A percentile compares a stretch with the other conserved stretches of the same genome.
Evolutionary conservation across 2,113 vertebrate genomes (phyloP).

Genomic region (Cryptotis parvus): DNA sequence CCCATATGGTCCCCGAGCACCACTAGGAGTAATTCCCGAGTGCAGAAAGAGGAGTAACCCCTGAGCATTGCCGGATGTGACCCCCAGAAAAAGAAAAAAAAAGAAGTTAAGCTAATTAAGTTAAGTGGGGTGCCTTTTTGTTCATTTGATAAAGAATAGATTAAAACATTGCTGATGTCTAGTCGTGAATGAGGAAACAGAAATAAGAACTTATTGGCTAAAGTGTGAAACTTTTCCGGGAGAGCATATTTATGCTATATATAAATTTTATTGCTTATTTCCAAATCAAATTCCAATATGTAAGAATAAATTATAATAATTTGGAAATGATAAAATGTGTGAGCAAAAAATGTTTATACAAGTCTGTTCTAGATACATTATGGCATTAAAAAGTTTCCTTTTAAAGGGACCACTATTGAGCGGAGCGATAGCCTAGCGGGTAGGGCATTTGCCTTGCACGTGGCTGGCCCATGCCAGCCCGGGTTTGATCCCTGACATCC

Average conservation of each 20-base stretch:
- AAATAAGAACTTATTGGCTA: neutral
- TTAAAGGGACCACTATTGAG: too few species aligned
- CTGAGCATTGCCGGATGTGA: too few species aligned
- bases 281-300: neutral
- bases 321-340: constrained; percentile 7
- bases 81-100: too few species aligned
- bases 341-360: neutral
- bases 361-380: neutral
- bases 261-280: neutral
- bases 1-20: too few species aligned
- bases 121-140: neutral
- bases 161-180: neutral
- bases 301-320: neutral
- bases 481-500: too few species aligned
- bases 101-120: neutral
- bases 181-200: neutral
- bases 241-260: neutral
- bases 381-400: neutral
- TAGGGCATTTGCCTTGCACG: too few species aligned
- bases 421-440: too few species aligned
- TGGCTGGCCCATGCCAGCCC: too few species aligned
- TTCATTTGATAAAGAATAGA: neutral
- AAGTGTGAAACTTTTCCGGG: neutral
- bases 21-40: too few species aligned
- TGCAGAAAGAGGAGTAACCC: too few species aligned